phyloP scores from a whole-genome alignment of 2,888 invertebrate genomes.

The Xanthorhoe spadicearia region DNA sequence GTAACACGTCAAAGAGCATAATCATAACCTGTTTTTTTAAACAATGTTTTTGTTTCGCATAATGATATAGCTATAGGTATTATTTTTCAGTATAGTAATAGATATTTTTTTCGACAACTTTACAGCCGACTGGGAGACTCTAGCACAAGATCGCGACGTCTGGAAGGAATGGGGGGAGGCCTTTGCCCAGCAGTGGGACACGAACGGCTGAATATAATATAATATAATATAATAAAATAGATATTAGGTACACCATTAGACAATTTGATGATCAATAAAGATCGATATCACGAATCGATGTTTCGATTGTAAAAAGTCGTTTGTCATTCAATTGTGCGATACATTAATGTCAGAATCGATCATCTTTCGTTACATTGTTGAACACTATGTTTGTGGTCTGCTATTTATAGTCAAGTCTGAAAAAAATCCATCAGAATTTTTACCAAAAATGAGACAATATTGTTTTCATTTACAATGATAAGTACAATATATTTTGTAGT shows the following conservation, averaged over 20 bases:
- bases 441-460: too few relatives aligned
- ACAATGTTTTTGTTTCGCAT: background rate
- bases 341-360: slow-evolving; percentile 70
- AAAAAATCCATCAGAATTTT: too few relatives aligned
- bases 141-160: too few relatives aligned
- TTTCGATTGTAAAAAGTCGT: slow-evolving; percentile 65
- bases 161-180: too few relatives aligned
- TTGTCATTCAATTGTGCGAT: slow-evolving; percentile 73
- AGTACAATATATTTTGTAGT: too few relatives aligned
- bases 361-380: slow-evolving; percentile 58
- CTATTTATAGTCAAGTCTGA: too few relatives aligned
- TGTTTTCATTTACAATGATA: too few relatives aligned
- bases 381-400: slow-evolving; percentile 50
- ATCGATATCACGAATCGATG: slow-evolving; percentile 59
- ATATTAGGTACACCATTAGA: slow-evolving; percentile 14
- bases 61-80: background rate
- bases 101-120: too few relatives aligned
- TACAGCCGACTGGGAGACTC: too few relatives aligned
- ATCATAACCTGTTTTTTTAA: background rate
- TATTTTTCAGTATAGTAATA: background rate
- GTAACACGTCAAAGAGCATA: slow-evolving; percentile 9
- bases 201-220: too few relatives aligned
- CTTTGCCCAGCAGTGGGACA: too few relatives aligned
- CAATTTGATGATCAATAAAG: slow-evolving; percentile 60
- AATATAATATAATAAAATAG: too few relatives aligned